Evolutionary conservation across 2,113 vertebrate species (phyloP).

Genomic region (Micronisus gabar): DNA sequence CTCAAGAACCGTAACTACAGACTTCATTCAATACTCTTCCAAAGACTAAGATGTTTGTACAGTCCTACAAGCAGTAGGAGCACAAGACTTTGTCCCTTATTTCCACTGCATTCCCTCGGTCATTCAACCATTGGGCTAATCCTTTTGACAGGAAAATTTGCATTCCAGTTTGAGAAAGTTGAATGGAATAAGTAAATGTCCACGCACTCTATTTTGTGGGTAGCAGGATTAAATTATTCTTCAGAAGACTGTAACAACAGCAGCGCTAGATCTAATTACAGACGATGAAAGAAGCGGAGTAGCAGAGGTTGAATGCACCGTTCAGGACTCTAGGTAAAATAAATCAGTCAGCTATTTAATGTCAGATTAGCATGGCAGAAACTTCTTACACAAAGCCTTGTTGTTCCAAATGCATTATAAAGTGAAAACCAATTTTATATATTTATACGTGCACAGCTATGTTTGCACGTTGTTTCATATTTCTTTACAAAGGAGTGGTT

Average conservation of each 20-base stretch:
- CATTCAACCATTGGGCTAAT: not conserved
- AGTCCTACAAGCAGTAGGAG: not conserved
- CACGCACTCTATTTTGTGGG: not conserved
- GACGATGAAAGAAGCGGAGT: not conserved
- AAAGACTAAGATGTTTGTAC: not conserved
- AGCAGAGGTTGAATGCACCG: not conserved
- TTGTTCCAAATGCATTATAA: not conserved
- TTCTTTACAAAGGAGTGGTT: not conserved
- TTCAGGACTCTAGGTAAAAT: not conserved
- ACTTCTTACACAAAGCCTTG: not conserved
- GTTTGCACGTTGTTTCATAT: not conserved
- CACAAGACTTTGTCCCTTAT: not conserved
- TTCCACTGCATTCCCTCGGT: not conserved
- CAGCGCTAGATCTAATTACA: not conserved
- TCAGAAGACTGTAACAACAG: not conserved
- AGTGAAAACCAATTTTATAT: not conserved
- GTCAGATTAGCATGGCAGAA: not conserved
- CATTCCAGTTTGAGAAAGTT: not conserved
- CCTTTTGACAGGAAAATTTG: not conserved
- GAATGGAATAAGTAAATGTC: not conserved
- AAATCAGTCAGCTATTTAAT: not conserved
- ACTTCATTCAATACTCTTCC: not conserved
- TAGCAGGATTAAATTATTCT: constrained; percentile 3
- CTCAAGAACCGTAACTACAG: not conserved
- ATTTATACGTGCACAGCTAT: fast-evolving